Base-by-base conservation (phyloP, 2,113 vertebrate species). In the Chlorodrepanis virens region DNA sequence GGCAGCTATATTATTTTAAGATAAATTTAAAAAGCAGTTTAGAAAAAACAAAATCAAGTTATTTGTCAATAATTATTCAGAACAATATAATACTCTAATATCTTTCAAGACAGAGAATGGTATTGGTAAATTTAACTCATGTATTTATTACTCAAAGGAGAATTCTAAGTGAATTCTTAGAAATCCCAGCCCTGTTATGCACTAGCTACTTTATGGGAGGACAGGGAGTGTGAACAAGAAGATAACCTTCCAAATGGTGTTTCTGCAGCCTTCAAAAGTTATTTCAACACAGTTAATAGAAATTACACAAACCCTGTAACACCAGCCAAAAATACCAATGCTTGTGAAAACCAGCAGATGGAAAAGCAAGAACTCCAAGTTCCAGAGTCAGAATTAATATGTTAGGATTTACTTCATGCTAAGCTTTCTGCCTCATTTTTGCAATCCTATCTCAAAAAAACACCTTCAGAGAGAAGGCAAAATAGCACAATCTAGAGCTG, bases 301-400 rank as follows among this genome's bases (percentile, higher is more conserved):
- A 97, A 87, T 94, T 93, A 92, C 94, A 95, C 88, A 95, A 96
- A 93, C 78, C 35, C n/a, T 65, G 1, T 53, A 90, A 85, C 82
- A 79, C 50, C 54, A 92, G 92, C 96, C 90, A 97, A 93, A 93
- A 95, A 94, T 83, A 92, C 76, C 79, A 92, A 39, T 21, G 86
- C 94, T 92, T 93, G 95, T 94, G 93, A 96, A 95, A 97, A 83
- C 40, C 74, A 97, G 49, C 94, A 97, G 93, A 94, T 94, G 80
- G 79, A 94, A 87, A 93, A 90, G 76, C 63, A 83, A 77, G 89
- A 90, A 93, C 75, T 96, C 88, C 54, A 39, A 83, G 88, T 89
- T 90, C 86, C 71, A 93, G 47, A 90, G 53, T 53, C 49, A 87
- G 70, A 87, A 94, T 67, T 77, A 81, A 89, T 44, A 49, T 21